phyloP scores from a whole-genome alignment of 2,113 vertebrate genomes.

The Boleophthalmus pectinirostris region DNA sequence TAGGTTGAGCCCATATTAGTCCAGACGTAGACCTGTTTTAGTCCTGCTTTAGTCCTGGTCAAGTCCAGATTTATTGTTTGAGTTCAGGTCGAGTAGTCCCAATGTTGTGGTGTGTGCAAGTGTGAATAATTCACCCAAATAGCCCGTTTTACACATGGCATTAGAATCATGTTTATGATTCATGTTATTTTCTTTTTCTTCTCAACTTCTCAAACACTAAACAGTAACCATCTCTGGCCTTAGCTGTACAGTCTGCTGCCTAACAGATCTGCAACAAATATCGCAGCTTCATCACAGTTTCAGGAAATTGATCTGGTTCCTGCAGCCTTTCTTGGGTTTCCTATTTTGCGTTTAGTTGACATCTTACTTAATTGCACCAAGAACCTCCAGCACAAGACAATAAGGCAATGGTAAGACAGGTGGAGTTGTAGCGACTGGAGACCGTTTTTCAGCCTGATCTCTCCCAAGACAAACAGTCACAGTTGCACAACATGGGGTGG shows the following conservation, averaged over 20 bases:
- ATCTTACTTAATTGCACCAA: not conserved
- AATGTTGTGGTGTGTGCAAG: too few species aligned
- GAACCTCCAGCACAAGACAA: not conserved
- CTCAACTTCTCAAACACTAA: conserved; percentile 7
- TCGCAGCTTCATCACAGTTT: conserved; percentile 50
- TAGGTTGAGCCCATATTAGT: too few species aligned
- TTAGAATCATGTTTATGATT: not conserved
- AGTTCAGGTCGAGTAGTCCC: too few species aligned
- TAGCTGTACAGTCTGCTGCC: conserved; percentile 23
- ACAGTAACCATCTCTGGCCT: conserved; percentile 20
- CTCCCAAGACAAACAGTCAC: not conserved
- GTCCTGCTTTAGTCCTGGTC: too few species aligned
- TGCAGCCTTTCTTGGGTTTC: conserved; percentile 25
- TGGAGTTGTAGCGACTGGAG: not conserved
- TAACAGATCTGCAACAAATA: conserved; percentile 58
- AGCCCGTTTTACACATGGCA: not conserved
- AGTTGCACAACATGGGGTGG: not conserved
- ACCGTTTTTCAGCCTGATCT: not conserved
- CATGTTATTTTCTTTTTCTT: not conserved
- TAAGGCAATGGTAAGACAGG: not conserved
- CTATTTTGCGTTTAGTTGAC: not conserved
- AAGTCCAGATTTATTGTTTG: too few species aligned
- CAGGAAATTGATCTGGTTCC: conserved; percentile 49
- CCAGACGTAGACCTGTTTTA: too few species aligned
- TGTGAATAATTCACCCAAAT: not conserved